Base-by-base conservation (phyloP, 2,113 vertebrate genomes). In the Nanorana parkeri region DNA sequence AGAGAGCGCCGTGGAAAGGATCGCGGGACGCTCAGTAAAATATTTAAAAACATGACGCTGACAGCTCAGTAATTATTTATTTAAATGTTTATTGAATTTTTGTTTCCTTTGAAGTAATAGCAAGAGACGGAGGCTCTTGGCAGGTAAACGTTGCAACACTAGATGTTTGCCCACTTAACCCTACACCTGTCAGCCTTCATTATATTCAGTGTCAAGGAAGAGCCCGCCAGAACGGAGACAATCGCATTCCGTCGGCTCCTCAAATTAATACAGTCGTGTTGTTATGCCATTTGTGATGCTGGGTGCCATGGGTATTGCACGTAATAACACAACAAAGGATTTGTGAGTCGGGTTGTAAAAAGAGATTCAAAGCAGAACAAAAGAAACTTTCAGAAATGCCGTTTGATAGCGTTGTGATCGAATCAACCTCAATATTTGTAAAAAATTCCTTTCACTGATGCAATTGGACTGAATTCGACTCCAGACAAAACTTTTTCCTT, bases 1-100 rank as follows among this genome's bases (percentile, higher is more conserved):
- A 5, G 76, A 87, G 84, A 87, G 81, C 81, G 87, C 85, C 88
- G 41, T 86, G 84, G 84, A 85, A 90, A 89, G 84, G 78, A 84
- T n/a, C 86, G 63, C 6, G 28, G 74, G 72, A 32, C 83, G 68
- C 84, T 8, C 86, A 85, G 52, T 87, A 84, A 89, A 90, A 89
- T 88, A 88, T 86, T 89, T 6, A 26, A 87, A 90, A 89, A 87
- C 56, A 83, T 85, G 86, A 71, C 65, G 74, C 79, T 84, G 85
- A 88, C 87, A 84, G 65, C 72, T 87, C 84, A 85, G 63, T 88
- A 87, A 81, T 92, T 90, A 80, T 91, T 90, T 86, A 89, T 89
- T 89, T 88, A 87, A 87, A 87, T 87, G 87, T 90, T 81, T 86
- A 84, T 86, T 84, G 82, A 84, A 85, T 88, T 87, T 87, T 56